Conservation (phyloP, 2,888 invertebrate species). For the Protophormia terraenovae region DNA sequence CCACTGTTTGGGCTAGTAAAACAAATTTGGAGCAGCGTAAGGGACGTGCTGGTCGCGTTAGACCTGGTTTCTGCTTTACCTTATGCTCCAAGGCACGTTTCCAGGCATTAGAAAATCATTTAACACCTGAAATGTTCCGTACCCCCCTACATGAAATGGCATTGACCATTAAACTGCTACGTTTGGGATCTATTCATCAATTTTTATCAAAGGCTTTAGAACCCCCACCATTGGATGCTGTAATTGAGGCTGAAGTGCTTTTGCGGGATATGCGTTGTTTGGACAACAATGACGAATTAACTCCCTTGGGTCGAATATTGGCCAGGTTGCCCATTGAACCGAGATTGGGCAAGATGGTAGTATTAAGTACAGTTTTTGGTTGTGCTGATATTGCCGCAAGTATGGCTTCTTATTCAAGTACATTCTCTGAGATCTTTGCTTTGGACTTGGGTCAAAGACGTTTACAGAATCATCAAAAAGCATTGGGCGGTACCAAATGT, state of each 20-base stretch:
- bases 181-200: conserved; percentile 95
- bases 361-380: conserved; percentile 94
- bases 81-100: conserved; percentile 91
- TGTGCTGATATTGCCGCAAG: conserved; percentile 95
- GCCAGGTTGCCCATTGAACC: conserved; percentile 98
- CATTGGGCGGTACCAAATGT: conserved; percentile 91
- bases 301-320: conserved; percentile 95
- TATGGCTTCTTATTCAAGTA: conserved; percentile 97
- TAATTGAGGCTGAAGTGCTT: conserved; percentile 96
- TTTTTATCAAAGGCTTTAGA: conserved; percentile 98
- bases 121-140: conserved; percentile 98
- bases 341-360: conserved; percentile 97
- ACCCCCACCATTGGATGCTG: conserved; percentile 98
- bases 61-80: conserved; percentile 96
- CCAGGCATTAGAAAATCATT: conserved; percentile 90
- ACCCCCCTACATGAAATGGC: conserved; percentile 98
- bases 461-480: conserved; percentile 91
- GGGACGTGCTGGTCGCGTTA: conserved; percentile 97
- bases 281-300: conserved; percentile 92
- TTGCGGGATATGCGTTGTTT: conserved; percentile 94
- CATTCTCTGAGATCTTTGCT: conserved; percentile 96
- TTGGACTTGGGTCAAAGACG: conserved; percentile 89
- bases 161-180: conserved; percentile 91
- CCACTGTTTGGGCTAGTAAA: conserved; percentile 96
- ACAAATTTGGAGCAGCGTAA: conserved; percentile 94